phyloP scores from a whole-genome alignment of 2,113 vertebrate species.

The Cricetomys ansorgei region DNA sequence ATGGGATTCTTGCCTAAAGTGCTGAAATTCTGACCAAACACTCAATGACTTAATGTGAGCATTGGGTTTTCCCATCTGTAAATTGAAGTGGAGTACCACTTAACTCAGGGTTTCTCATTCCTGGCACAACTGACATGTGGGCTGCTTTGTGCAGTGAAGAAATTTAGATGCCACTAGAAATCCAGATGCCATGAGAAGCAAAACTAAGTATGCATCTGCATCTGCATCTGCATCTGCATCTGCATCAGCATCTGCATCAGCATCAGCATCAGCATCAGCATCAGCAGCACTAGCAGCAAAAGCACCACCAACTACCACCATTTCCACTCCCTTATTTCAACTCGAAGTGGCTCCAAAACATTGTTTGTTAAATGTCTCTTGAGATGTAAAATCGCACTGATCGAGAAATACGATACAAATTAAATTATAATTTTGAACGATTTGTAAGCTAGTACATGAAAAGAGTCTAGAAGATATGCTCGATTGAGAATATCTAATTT shows the following conservation, averaged over 20 bases:
- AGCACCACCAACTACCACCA: too few relatives aligned
- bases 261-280: too few relatives aligned
- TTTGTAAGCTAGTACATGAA: background rate
- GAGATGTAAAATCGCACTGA: background rate
- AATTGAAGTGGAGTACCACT: background rate
- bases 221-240: too few relatives aligned
- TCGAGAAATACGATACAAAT: constrained; percentile 14
- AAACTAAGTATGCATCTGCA: background rate
- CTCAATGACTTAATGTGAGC: background rate
- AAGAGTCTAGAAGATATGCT: background rate
- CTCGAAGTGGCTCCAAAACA: background rate
- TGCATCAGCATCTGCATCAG: background rate
- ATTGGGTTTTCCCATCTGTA: background rate
- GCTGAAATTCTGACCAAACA: background rate
- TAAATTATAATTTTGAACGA: background rate
- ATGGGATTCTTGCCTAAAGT: background rate
- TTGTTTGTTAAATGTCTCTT: background rate
- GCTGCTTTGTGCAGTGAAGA: rapidly evolving
- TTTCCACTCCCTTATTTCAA: background rate
- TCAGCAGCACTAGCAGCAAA: too few relatives aligned
- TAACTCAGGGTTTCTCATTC: background rate
- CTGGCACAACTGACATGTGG: background rate
- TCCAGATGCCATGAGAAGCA: background rate
- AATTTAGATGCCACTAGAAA: background rate
- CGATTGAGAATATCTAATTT: background rate